Conservation (phyloP, 2,113 vertebrate genomes). For the Grus americana region DNA sequence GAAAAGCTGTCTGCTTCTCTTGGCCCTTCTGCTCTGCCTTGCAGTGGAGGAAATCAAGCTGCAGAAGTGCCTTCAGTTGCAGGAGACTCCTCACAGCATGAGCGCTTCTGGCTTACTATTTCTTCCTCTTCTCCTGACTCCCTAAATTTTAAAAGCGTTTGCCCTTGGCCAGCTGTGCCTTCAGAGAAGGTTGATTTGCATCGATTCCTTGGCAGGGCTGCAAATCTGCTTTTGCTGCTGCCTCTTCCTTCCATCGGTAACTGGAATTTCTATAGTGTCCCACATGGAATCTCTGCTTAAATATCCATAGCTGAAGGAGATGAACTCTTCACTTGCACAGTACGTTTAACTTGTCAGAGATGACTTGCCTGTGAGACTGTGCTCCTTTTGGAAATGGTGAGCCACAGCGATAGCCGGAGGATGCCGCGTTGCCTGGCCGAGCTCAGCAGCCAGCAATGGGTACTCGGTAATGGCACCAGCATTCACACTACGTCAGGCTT, state of each 20-base stretch:
- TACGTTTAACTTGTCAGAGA: not conserved
- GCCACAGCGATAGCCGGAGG: not conserved
- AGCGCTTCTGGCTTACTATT: not conserved
- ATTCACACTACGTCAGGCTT: not conserved
- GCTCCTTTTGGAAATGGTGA: not conserved
- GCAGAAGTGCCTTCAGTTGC: not conserved
- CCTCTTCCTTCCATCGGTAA: not conserved
- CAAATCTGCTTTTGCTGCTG: not conserved
- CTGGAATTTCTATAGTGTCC: not conserved
- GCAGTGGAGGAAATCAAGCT: not conserved
- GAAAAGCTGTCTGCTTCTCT: not conserved
- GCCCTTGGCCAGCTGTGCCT: not conserved
- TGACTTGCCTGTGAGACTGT: not conserved
- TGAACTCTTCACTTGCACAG: not conserved
- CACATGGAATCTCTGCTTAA: not conserved
- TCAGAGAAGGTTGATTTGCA: not conserved
- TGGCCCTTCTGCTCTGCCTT: not conserved
- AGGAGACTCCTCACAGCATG: not conserved
- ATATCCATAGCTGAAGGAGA: not conserved
- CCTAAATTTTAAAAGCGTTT: not conserved
- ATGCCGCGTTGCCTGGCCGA: not conserved
- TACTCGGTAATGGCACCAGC: not conserved
- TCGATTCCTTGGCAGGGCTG: not conserved
- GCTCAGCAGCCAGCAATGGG: not conserved
- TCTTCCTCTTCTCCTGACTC: not conserved